These are phyloP conservation scores for Sitophilus oryzae DNA, from an alignment of 1,140 invertebrate genomes.

Conservation along the genomic window DNA sequence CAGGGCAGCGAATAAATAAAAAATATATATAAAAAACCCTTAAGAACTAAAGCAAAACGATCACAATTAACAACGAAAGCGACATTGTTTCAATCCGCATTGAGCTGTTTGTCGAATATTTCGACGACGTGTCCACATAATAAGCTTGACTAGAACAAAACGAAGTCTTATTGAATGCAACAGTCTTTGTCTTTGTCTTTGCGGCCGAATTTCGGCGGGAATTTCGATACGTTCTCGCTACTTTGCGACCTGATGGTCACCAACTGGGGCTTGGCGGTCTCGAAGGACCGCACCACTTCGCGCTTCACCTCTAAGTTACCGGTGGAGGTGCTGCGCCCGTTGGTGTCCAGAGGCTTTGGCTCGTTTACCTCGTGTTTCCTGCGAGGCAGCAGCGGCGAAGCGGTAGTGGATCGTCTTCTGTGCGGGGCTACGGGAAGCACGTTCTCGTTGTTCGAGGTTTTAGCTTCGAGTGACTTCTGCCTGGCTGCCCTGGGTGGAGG, in stretches of 20 bases:
- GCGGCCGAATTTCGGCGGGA: constrained; percentile 17
- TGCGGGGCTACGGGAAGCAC: constrained; percentile 24
- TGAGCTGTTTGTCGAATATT: neutral
- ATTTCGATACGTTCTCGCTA: constrained; percentile 14
- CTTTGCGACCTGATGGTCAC: constrained; percentile 14
- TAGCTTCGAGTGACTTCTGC: constrained; percentile 25
- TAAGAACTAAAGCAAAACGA: constrained; percentile 20
- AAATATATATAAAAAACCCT: constrained; percentile 18
- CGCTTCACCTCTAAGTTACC: constrained; percentile 24
- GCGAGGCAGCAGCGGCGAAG: constrained; percentile 23
- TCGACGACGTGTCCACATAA: neutral
- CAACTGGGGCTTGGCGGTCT: constrained; percentile 25
- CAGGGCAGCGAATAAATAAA: constrained; percentile 16
- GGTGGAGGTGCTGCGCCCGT: constrained; percentile 19
- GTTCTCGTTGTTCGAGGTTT: constrained; percentile 8
- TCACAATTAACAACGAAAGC: constrained; percentile 11
- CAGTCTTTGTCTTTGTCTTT: constrained; percentile 36
- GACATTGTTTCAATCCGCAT: neutral
- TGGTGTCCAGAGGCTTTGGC: neutral
- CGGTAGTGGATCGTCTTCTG: constrained; percentile 23
- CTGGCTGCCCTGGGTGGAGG: constrained; percentile 25
- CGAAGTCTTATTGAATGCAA: constrained; percentile 30
- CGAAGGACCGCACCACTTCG: constrained; percentile 25
- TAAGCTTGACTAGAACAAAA: neutral
- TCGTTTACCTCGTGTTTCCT: constrained; percentile 9